Evolutionary conservation across 2,888 invertebrate genomes (phyloP), one percentile per base, ranked within the genome.

Genomic region (Galerucella pusilla): DNA sequence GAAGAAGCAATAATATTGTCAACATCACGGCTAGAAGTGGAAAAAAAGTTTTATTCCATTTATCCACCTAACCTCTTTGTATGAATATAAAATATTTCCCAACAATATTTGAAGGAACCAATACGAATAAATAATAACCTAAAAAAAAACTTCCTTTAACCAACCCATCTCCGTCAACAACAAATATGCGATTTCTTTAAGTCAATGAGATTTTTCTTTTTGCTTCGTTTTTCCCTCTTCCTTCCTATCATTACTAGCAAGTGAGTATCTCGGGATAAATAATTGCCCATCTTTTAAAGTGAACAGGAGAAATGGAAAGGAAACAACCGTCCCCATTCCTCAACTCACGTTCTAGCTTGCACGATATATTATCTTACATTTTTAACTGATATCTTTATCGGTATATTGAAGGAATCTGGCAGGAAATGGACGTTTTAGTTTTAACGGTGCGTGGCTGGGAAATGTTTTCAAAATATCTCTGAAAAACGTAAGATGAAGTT

Each of bases 281-380:
- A 86, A 86, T 86, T 86, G 85, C 85, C 85, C 86, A 85, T 86
- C 86, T 86, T 85, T 85, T 85, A 85, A 83, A 80, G 83, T 85
- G 85, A 85, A 85, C 84, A 82, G 84, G 83, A 84, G 85, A 85
- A 86, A 86, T 85, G 85, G 85, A 82, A 83, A 84, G 85, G 85
- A 85, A 86, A 85, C 85, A 83, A 85, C 84, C 83, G 83, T 63
- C 63, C 6, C 57, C n/a, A 57, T 42, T 35, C 35, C 63, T 42
- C 63, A 63, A 42, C 81, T 80, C 75, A 80, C 80, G 80, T 78
- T 80, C 81, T 81, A 83, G 83, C 68, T 63, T 72, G 25, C 9
- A 45, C 71, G 57, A 71, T 71, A 71, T 65, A 71, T 72, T 72
- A 52, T 72, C 63, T 70, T 72, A 71, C 71, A 76, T 75, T 78